phyloP scores from a whole-genome alignment of 2,113 vertebrate genomes.

The Silurus meridionalis region DNA sequence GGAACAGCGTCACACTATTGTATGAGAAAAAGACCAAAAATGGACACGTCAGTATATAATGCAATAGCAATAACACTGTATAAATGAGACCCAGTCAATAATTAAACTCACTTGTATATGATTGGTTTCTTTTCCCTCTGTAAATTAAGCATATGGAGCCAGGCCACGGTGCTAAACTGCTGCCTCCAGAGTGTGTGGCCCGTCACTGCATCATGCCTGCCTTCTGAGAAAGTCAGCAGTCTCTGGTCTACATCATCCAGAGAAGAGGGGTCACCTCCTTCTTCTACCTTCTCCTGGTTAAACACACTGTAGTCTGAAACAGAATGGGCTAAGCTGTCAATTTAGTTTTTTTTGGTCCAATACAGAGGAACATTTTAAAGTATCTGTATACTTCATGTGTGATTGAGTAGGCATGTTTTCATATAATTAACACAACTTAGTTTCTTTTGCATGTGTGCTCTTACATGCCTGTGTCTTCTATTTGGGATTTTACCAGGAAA shows the following conservation, averaged over 20 bases:
- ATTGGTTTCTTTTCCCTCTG: slow-evolving; percentile 84
- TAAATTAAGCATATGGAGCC: slow-evolving; percentile 88
- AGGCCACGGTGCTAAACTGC: slow-evolving; percentile 83
- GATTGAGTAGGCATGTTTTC: not conserved
- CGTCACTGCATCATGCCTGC: slow-evolving; percentile 66
- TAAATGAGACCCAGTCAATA: not conserved
- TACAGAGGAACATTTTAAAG: not conserved
- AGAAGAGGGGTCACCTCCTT: slow-evolving; percentile 74
- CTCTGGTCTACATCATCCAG: slow-evolving; percentile 85
- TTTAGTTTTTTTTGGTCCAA: not conserved
- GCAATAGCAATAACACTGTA: not conserved
- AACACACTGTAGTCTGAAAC: slow-evolving; percentile 90
- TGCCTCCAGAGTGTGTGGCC: slow-evolving; percentile 85
- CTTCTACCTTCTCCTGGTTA: slow-evolving; percentile 78
- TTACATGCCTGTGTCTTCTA: not conserved
- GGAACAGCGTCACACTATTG: slow-evolving; percentile 83
- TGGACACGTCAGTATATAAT: not conserved
- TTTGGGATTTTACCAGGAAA: too few species aligned
- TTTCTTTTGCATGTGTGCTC: not conserved
- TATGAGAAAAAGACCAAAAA: slow-evolving; percentile 19
- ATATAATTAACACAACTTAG: not conserved
- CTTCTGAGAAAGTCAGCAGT: slow-evolving; percentile 82
- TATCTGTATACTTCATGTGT: not conserved
- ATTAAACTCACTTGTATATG: slow-evolving; percentile 70
- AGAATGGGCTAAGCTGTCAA: not conserved